Evolutionary conservation across 1,140 invertebrate species (phyloP).

Genomic region (Bombyx mandarina): DNA sequence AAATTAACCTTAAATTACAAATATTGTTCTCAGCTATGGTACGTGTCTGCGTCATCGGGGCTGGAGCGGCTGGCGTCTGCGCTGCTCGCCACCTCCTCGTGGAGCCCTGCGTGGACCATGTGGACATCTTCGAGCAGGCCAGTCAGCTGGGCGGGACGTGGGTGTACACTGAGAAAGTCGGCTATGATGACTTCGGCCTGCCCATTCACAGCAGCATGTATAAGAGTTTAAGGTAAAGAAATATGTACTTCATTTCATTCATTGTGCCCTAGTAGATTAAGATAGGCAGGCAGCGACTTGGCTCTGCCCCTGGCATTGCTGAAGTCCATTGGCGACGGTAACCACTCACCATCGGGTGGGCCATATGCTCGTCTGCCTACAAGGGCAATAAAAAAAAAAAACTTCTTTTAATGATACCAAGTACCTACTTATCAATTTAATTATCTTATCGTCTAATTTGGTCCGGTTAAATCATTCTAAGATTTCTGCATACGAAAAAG

Average conservation of each 20-base stretch:
- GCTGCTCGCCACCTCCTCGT: slow-evolving; percentile 74
- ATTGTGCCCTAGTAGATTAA: background rate
- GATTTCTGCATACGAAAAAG: too few species aligned
- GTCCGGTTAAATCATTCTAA: too few species aligned
- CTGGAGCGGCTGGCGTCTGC: slow-evolving; percentile 83
- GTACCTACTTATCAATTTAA: too few species aligned
- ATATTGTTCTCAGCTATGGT: slow-evolving; percentile 32
- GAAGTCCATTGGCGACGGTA: too few species aligned
- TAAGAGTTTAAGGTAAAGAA: slow-evolving; percentile 79
- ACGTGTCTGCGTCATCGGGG: slow-evolving; percentile 81
- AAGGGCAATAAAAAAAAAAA: background rate
- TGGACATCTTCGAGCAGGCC: slow-evolving; percentile 84
- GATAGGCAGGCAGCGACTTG: background rate
- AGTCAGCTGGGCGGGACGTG: slow-evolving; percentile 88
- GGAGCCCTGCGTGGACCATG: slow-evolving; percentile 74
- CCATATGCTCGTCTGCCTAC: background rate
- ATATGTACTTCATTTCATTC: background rate
- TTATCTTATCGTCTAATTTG: too few species aligned
- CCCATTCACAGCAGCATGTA: slow-evolving; percentile 93
- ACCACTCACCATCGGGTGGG: too few species aligned
- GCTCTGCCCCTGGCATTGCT: too few species aligned
- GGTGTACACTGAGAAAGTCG: slow-evolving; percentile 83
- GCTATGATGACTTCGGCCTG: slow-evolving; percentile 80
- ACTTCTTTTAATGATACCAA: too few species aligned
- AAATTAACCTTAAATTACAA: too few species aligned